Percentiles rank a stretch among this genome's conserved stretches.
These are phyloP conservation scores for Anthoscopus minutus DNA, from an alignment of 2,113 vertebrate genomes.

Conservation along the genomic window DNA sequence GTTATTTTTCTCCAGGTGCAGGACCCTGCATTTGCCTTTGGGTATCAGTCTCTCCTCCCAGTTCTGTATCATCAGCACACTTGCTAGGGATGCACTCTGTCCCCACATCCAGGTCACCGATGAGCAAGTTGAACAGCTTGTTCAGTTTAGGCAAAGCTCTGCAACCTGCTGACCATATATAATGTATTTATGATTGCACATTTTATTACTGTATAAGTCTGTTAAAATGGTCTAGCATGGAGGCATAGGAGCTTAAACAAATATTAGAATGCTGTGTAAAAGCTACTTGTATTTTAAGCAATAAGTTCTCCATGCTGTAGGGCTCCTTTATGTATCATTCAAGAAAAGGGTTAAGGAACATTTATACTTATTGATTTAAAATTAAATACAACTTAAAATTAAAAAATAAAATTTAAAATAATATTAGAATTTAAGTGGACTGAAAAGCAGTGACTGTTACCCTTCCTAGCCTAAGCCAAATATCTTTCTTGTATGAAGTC, in stretches of 20 bases:
- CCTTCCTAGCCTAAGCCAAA: neutral
- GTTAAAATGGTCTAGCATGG: neutral
- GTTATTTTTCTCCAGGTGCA: neutral
- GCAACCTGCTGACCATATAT: neutral
- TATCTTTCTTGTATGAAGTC: neutral
- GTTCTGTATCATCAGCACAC: neutral
- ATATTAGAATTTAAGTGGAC: neutral
- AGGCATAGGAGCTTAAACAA: neutral
- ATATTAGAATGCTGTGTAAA: neutral
- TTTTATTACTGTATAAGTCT: neutral
- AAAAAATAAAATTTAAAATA: neutral
- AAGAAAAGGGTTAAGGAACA: neutral
- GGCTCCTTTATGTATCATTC: neutral
- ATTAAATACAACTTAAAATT: neutral
- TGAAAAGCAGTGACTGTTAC: neutral
- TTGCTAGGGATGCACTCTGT: neutral
- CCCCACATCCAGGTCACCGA: neutral
- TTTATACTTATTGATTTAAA: neutral
- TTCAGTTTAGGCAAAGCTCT: neutral
- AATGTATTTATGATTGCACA: neutral
- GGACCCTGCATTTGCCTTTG: neutral
- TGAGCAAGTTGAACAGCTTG: neutral
- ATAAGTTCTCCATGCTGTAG: neutral
- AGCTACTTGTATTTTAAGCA: neutral
- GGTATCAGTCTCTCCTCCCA: neutral